Evolutionary conservation across 2,888 invertebrate species (phyloP).

Genomic region (Anorthoa munda): DNA sequence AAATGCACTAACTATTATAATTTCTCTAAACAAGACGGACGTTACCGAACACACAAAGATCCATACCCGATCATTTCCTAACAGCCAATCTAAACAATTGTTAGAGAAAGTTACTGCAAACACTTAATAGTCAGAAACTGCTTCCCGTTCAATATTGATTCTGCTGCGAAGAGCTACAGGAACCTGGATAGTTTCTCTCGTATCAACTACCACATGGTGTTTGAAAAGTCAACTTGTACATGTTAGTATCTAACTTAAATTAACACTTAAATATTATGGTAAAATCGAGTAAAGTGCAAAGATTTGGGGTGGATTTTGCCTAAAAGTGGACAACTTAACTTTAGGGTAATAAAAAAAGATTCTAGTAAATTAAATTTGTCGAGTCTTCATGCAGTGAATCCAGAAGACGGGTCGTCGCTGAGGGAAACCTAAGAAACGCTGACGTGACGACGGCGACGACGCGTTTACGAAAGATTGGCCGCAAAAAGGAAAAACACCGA

Average conservation of each 20-base stretch:
- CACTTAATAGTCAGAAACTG: conserved; percentile 51
- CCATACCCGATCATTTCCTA: conserved; percentile 4
- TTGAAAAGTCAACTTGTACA: neutral
- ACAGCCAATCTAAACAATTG: conserved; percentile 50
- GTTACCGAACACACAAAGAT: conserved; percentile 2
- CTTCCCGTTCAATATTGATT: conserved; percentile 55
- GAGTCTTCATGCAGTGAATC: too few relatives aligned
- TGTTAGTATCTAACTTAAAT: neutral
- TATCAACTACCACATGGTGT: conserved; percentile 8
- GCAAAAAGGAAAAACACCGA: too few relatives aligned
- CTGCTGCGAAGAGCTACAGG: conserved; percentile 18
- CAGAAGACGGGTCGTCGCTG: too few relatives aligned
- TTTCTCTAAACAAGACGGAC: neutral
- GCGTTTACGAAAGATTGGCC: too few relatives aligned
- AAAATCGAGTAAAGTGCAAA: neutral
- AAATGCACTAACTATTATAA: conserved; percentile 10
- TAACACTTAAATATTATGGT: neutral
- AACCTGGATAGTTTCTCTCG: conserved; percentile 34
- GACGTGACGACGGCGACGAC: too few relatives aligned
- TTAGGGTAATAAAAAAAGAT: too few relatives aligned
- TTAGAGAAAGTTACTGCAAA: conserved; percentile 45
- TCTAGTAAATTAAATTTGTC: too few relatives aligned
- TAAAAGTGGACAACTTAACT: neutral
- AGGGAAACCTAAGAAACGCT: too few relatives aligned
- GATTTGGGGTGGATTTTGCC: neutral